Percentiles rank a stretch among this genome's conserved stretches.
Conservation (phyloP, 2,888 invertebrate genomes). For the Agrilus mali region DNA sequence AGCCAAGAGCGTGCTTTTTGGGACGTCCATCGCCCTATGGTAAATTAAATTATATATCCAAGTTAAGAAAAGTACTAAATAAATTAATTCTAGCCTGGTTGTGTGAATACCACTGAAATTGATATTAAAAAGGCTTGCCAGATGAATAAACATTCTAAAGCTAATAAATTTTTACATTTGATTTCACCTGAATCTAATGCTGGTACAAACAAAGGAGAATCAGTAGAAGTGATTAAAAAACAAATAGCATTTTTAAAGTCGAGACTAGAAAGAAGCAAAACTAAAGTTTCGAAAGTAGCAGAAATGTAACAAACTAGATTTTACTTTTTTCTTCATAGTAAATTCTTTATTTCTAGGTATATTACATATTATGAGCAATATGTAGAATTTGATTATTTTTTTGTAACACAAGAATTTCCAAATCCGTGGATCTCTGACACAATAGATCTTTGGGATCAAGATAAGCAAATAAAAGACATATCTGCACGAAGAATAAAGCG, state of each 20-base stretch:
- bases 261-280: slow-evolving; percentile 74
- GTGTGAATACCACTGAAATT: slow-evolving; percentile 96
- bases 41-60: slow-evolving; percentile 31
- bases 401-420: slow-evolving; percentile 82
- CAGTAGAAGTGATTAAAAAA: slow-evolving; percentile 38
- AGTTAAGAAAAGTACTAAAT: background rate
- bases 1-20: slow-evolving; percentile 99
- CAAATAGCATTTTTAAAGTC: slow-evolving; percentile 66
- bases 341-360: slow-evolving; percentile 42
- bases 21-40: slow-evolving; percentile 99
- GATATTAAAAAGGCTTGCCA: slow-evolving; percentile 94
- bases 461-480: slow-evolving; percentile 85
- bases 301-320: slow-evolving; percentile 62
- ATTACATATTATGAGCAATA: slow-evolving; percentile 92
- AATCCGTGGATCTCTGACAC: slow-evolving; percentile 97
- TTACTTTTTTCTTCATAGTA: slow-evolving; percentile 1
- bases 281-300: slow-evolving; percentile 86
- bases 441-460: slow-evolving; percentile 95
- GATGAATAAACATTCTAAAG: slow-evolving; percentile 37
- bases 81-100: slow-evolving; percentile 68
- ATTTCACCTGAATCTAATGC: slow-evolving; percentile 39
- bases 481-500: slow-evolving; percentile 85
- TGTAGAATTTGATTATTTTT: slow-evolving; percentile 89
- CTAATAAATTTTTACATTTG: slow-evolving; percentile 35
- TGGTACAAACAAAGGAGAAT: slow-evolving; percentile 17